These are phyloP conservation scores for Gephyroberyx darwinii DNA, from an alignment of 2,797 vertebrate genomes.

Conservation along the genomic window DNA sequence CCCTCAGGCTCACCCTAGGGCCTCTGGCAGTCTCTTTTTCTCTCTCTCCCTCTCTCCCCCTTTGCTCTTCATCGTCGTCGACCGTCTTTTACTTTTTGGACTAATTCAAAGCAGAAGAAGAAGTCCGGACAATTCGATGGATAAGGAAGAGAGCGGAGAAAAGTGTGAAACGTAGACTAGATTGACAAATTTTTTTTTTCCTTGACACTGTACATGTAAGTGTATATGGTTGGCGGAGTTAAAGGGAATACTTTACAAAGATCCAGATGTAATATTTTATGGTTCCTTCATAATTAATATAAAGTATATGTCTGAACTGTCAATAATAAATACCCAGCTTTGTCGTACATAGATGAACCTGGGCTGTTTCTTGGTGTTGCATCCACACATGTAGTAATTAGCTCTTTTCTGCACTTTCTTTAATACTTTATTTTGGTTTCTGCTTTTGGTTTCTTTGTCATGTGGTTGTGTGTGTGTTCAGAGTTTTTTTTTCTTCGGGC, in stretches of 20 bases:
- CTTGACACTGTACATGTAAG: constrained; percentile 49
- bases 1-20: constrained; percentile 47
- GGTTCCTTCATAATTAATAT: constrained; percentile 71
- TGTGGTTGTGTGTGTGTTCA: too few species aligned
- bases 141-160: constrained; percentile 2
- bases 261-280: constrained; percentile 78
- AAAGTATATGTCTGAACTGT: constrained; percentile 65
- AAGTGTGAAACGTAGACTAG: constrained; percentile 36
- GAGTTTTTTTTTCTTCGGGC: too few species aligned
- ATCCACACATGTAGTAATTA: too few species aligned
- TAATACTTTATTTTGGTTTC: too few species aligned
- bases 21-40: constrained; percentile 46
- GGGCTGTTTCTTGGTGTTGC: background rate
- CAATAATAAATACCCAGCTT: constrained; percentile 61
- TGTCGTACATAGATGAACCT: constrained; percentile 7
- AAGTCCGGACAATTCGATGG: constrained; percentile 32
- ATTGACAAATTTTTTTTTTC: constrained; percentile 14
- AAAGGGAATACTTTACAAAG: constrained; percentile 74
- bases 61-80: constrained; percentile 22
- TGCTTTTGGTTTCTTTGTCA: too few species aligned
- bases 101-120: constrained; percentile 39
- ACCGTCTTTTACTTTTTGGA: constrained; percentile 50
- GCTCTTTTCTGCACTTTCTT: too few species aligned
- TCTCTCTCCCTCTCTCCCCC: background rate
- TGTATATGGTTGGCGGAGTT: constrained; percentile 57